Conservation (phyloP, 1,140 invertebrate genomes). For the Alviniconcha marisindica region DNA sequence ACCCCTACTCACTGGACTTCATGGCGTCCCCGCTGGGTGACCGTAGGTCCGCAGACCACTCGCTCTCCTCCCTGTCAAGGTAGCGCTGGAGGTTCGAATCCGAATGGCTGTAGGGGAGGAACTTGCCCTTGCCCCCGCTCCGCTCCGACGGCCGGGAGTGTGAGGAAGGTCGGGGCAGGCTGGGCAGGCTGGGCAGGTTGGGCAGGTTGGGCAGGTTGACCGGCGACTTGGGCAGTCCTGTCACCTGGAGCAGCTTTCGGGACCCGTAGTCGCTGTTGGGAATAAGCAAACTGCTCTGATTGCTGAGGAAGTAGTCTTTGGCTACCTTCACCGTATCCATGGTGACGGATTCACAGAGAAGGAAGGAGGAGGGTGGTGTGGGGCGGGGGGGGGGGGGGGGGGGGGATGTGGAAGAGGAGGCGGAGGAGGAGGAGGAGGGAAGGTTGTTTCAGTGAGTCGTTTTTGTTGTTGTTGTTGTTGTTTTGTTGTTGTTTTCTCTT, state of each 20-base stretch:
- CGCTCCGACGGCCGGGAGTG: not conserved
- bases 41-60: not conserved
- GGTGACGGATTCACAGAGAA: not conserved
- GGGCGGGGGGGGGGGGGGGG: not conserved
- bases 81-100: not conserved
- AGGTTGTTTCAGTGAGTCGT: not conserved
- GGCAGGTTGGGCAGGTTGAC: not conserved
- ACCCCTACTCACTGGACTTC: slow-evolving; percentile 16
- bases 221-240: slow-evolving; percentile 5
- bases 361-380: not conserved
- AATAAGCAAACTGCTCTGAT: slow-evolving; percentile 62
- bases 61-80: not conserved
- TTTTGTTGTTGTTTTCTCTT: no score
- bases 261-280: slow-evolving; percentile 63
- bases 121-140: not conserved
- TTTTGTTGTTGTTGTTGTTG: not conserved
- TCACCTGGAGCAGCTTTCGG: slow-evolving; percentile 59
- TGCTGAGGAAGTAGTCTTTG: slow-evolving; percentile 64
- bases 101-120: not conserved
- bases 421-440: not conserved
- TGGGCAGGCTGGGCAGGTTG: not conserved
- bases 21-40: not conserved
- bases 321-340: slow-evolving; percentile 65
- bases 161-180: not conserved
- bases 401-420: not conserved